phyloP scores from a whole-genome alignment of 2,888 invertebrate species.

The Tetragonula carbonaria region DNA sequence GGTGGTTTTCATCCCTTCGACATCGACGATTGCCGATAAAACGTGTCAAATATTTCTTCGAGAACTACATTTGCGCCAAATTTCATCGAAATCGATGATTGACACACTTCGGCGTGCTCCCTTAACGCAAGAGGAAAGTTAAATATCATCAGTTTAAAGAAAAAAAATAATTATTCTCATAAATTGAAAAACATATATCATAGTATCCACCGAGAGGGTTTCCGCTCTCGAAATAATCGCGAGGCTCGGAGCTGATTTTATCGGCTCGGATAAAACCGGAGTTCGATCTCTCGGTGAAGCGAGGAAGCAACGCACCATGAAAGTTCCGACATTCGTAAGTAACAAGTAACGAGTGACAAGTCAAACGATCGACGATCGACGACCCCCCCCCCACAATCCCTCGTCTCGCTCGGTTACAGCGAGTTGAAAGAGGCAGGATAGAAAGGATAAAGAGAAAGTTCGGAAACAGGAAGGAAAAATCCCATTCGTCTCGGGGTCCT shows the following conservation, averaged over 20 bases:
- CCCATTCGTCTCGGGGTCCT: constrained; percentile 15
- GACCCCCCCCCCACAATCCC: neutral
- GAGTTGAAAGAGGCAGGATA: neutral
- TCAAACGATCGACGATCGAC: constrained; percentile 33
- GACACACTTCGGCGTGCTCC: too few relatives aligned
- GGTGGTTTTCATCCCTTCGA: too few relatives aligned
- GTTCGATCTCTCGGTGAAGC: neutral
- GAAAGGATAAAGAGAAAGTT: neutral
- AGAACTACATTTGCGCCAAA: too few relatives aligned
- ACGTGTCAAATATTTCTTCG: too few relatives aligned
- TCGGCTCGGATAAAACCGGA: neutral
- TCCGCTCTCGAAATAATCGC: neutral
- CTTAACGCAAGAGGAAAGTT: too few relatives aligned
- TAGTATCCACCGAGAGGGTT: neutral
- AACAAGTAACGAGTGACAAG: constrained; percentile 30
- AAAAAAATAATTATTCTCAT: too few relatives aligned
- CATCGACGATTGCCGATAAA: too few relatives aligned
- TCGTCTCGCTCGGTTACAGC: neutral
- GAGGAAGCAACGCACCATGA: neutral
- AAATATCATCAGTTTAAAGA: too few relatives aligned
- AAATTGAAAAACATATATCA: too few relatives aligned
- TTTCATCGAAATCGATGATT: too few relatives aligned
- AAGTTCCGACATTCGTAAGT: constrained; percentile 14
- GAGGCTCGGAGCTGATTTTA: neutral
- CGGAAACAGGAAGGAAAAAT: neutral